Evolutionary conservation across 2,113 vertebrate genomes (phyloP).

Genomic region (Amblyornis subalaris): DNA sequence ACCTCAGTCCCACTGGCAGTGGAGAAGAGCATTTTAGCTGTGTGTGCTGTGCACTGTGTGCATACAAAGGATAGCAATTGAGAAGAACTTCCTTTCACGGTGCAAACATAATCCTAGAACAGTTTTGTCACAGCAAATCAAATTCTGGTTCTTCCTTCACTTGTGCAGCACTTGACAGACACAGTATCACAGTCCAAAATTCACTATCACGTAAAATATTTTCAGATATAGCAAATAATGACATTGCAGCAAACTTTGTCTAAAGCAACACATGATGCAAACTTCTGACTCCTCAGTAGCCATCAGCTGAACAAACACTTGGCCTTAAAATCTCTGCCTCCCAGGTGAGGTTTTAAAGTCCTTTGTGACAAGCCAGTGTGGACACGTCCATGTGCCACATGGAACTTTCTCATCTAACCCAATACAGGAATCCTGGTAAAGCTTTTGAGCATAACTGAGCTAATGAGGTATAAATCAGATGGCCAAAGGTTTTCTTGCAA

Average conservation of each 20-base stretch:
- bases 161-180: not conserved
- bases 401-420: not conserved
- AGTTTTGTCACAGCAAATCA: not conserved
- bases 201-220: not conserved
- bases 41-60: not conserved
- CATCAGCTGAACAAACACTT: not conserved
- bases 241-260: not conserved
- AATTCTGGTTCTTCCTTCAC: not conserved
- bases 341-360: not conserved
- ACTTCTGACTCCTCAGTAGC: not conserved
- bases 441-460: not conserved
- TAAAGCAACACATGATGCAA: not conserved
- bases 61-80: not conserved
- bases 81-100: not conserved
- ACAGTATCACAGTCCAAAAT: not conserved
- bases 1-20: not conserved
- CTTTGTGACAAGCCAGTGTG: not conserved
- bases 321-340: not conserved
- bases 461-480: not conserved
- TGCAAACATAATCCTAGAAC: not conserved
- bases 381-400: accelerated
- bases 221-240: not conserved
- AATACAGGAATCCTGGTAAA: not conserved
- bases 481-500: not conserved
- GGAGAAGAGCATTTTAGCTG: not conserved